Evolutionary conservation across 2,113 vertebrate genomes (phyloP).

Genomic region (Callipepla squamata): DNA sequence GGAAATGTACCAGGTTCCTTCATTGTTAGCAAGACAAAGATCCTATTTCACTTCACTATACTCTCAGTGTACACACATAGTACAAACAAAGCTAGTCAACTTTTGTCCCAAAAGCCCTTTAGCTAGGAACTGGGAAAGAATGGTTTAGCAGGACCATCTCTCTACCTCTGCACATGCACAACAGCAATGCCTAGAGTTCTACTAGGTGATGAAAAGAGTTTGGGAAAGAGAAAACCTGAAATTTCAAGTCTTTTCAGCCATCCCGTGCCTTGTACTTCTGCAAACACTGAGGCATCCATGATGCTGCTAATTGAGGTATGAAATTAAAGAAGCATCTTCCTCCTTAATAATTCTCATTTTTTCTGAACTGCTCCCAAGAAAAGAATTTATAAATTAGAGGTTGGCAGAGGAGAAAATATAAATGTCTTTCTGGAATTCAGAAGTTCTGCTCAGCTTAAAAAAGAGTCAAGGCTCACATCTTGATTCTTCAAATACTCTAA

Average conservation of each 20-base stretch:
- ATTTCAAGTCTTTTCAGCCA: background rate
- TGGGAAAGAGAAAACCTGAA: background rate
- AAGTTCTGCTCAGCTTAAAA: background rate
- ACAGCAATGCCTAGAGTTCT: background rate
- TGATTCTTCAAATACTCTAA: background rate
- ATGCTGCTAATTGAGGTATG: background rate
- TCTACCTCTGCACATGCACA: background rate
- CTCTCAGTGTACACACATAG: fast-evolving
- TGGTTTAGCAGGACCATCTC: background rate
- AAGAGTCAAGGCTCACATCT: background rate
- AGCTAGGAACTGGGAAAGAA: background rate
- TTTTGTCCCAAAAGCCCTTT: background rate
- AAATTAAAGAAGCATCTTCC: background rate
- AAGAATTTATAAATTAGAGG: background rate
- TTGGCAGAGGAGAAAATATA: background rate
- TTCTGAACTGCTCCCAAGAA: background rate
- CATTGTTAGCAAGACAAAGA: background rate
- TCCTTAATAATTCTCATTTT: background rate
- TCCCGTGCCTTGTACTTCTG: background rate
- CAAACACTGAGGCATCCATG: background rate
- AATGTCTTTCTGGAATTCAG: background rate
- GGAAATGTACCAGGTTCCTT: background rate
- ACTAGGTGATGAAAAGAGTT: background rate
- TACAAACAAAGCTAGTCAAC: background rate
- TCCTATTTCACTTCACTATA: background rate